Evolutionary conservation across 1,140 invertebrate species (phyloP).

Genomic region (Trichonephila inaurata): DNA sequence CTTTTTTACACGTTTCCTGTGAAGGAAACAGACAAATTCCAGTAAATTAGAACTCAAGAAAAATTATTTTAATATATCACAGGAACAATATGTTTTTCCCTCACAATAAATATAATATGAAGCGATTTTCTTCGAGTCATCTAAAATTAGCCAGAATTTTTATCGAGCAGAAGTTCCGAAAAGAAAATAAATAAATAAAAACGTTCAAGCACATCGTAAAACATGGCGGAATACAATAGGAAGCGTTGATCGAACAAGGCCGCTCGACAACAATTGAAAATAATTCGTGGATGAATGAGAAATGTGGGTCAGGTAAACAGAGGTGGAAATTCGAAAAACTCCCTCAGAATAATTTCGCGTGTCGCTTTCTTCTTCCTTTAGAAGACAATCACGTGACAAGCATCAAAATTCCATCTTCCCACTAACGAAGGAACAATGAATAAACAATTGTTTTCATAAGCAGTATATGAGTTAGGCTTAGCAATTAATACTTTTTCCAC

Average conservation of each 20-base stretch:
- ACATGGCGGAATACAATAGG: not conserved
- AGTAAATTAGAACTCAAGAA: not conserved
- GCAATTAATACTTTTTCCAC: no score
- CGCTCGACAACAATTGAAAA: constrained; percentile 3
- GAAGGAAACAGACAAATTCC: not conserved
- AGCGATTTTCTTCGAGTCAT: not conserved
- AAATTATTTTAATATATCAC: not conserved
- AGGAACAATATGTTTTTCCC: not conserved
- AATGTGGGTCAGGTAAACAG: constrained; percentile 24
- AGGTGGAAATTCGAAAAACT: not conserved
- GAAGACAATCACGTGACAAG: not conserved
- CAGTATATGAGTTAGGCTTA: no score
- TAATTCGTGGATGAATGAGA: constrained; percentile 17
- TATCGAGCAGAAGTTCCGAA: not conserved
- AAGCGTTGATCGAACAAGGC: not conserved
- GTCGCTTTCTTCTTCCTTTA: constrained; percentile 4
- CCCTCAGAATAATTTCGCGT: not conserved
- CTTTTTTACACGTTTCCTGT: not conserved
- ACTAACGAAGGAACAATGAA: not conserved
- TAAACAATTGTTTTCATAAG: not conserved
- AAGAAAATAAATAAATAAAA: not conserved
- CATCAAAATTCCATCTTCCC: constrained; percentile 15
- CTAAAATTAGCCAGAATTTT: not conserved
- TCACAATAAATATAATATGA: not conserved
- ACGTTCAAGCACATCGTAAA: not conserved